A percentile compares a stretch with the other conserved stretches of the same genome.
Conservation (phyloP, 2,888 invertebrate species). For the Sphinx pinastri region DNA sequence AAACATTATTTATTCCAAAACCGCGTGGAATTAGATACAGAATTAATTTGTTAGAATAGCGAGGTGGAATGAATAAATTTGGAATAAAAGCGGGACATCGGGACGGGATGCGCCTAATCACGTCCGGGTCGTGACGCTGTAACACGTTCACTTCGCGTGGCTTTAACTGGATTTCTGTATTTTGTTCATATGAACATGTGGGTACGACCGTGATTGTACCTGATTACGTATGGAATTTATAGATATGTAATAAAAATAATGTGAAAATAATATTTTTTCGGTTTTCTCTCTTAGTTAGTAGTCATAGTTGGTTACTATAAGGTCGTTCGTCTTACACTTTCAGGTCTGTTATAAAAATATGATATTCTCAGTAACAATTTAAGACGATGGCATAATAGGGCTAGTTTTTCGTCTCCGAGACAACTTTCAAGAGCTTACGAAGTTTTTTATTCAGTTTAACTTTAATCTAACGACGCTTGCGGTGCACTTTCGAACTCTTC, state of each 20-base stretch:
- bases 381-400: neutral
- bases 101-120: conserved; percentile 23
- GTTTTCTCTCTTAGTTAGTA: too few species aligned
- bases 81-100: conserved; percentile 22
- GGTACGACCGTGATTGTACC: neutral
- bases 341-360: too few species aligned
- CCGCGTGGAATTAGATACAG: too few species aligned
- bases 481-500: neutral
- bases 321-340: too few species aligned
- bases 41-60: neutral
- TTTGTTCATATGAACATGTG: conserved; percentile 2
- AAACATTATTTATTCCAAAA: too few species aligned
- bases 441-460: neutral
- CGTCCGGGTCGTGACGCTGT: conserved; percentile 14
- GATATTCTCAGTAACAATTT: too few species aligned
- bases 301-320: too few species aligned
- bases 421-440: neutral
- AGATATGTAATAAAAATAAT: neutral
- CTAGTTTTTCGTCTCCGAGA: neutral
- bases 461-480: neutral
- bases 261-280: neutral
- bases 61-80: conserved; percentile 19
- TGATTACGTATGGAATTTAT: neutral
- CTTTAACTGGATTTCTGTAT: neutral
- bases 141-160: neutral